Percentiles rank a stretch among this genome's conserved stretches.
Evolutionary conservation across 2,797 vertebrate species (phyloP).

Genomic region (Cottoperca gobio): DNA sequence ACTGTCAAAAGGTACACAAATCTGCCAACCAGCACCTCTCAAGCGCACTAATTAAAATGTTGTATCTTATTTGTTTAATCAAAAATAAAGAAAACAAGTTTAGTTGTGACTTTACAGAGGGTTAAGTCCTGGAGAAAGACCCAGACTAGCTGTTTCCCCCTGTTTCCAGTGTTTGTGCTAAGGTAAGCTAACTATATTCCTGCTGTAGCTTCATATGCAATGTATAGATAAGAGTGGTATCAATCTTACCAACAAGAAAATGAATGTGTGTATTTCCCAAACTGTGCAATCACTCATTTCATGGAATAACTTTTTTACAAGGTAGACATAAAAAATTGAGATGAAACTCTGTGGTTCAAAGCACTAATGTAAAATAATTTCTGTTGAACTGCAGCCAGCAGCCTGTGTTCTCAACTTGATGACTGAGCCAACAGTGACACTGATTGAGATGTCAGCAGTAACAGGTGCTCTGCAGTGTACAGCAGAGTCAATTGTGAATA

Average conservation of each 20-base stretch:
- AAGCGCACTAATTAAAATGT: neutral
- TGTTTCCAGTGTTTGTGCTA: neutral
- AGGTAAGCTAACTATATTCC: neutral
- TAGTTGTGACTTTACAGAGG: neutral
- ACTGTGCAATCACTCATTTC: neutral
- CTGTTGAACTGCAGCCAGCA: constrained; percentile 13
- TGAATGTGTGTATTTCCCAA: neutral
- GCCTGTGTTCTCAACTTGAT: constrained; percentile 3
- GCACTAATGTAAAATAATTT: neutral
- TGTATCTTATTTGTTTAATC: neutral
- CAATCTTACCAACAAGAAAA: neutral
- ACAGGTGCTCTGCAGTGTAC: constrained; percentile 64
- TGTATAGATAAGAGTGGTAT: neutral
- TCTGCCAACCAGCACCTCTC: neutral
- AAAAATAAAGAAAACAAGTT: neutral
- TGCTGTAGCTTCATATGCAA: neutral
- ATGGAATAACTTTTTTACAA: neutral
- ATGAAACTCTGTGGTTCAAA: neutral
- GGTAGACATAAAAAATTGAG: neutral
- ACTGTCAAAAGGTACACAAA: neutral
- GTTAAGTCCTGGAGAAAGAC: neutral
- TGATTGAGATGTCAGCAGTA: constrained; percentile 43
- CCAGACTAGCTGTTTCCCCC: neutral
- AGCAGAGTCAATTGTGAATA: constrained; percentile 2
- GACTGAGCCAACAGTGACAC: constrained; percentile 31